These are phyloP conservation scores for Diphyllodes magnificus DNA, from an alignment of 2,113 vertebrate genomes.

Conservation along the genomic window DNA sequence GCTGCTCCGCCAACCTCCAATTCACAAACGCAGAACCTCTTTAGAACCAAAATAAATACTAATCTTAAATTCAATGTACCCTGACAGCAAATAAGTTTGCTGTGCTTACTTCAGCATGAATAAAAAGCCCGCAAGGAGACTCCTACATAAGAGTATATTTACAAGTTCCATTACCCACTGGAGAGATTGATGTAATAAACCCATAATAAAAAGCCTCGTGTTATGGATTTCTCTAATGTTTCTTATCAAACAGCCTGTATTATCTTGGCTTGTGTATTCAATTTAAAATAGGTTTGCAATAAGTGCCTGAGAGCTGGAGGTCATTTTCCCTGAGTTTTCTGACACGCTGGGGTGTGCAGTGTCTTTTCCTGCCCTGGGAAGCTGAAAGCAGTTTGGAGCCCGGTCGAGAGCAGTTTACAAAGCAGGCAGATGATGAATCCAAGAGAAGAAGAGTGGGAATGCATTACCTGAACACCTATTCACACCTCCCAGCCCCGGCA, in stretches of 20 bases:
- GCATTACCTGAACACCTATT: neutral
- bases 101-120: conserved; percentile 88
- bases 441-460: neutral
- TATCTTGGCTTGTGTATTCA: conserved; percentile 66
- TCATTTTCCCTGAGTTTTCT: conserved; percentile 36
- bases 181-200: conserved; percentile 76
- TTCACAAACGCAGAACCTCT: conserved; percentile 79
- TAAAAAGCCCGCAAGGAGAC: conserved; percentile 77
- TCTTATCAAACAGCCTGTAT: conserved; percentile 68
- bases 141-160: conserved; percentile 70
- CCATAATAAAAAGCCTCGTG: conserved; percentile 69
- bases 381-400: neutral
- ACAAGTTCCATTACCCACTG: conserved; percentile 76
- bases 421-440: neutral
- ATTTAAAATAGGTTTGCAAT: conserved; percentile 70
- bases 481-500: neutral
- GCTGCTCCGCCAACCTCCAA: conserved; percentile 57
- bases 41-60: conserved; percentile 88
- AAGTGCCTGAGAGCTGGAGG: conserved; percentile 63
- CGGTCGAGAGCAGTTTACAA: neutral
- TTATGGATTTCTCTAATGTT: conserved; percentile 76
- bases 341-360: neutral
- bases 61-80: conserved; percentile 90
- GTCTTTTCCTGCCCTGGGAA: neutral
- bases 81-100: conserved; percentile 89